These are phyloP conservation scores for Erpetoichthys calabaricus DNA, from an alignment of 2,797 vertebrate genomes.

Conservation along the genomic window DNA sequence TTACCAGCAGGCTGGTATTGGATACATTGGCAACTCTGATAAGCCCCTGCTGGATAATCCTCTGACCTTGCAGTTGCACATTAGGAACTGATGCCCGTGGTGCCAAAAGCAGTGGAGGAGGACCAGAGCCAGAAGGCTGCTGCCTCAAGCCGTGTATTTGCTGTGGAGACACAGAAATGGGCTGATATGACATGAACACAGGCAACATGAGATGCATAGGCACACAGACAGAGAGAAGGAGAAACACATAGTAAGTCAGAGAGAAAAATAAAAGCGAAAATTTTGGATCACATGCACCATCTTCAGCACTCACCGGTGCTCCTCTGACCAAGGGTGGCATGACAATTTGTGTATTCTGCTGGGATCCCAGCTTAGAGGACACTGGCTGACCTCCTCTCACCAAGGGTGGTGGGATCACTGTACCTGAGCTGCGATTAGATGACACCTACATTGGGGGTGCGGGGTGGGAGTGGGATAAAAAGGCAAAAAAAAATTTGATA, in stretches of 20 bases:
- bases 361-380: constrained; percentile 61
- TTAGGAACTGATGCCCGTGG: constrained; percentile 81
- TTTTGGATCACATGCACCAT: too few species aligned
- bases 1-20: constrained; percentile 79
- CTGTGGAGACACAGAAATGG: constrained; percentile 63
- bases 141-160: constrained; percentile 84
- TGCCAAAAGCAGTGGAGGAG: constrained; percentile 79
- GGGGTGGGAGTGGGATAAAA: neutral
- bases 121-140: constrained; percentile 81
- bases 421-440: constrained; percentile 64
- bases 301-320: constrained; percentile 62
- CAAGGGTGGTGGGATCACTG: constrained; percentile 85
- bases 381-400: constrained; percentile 80
- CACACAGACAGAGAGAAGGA: neutral
- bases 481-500: neutral
- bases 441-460: constrained; percentile 46
- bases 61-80: constrained; percentile 89
- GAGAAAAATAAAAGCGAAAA: constrained; percentile 13
- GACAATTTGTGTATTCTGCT: constrained; percentile 70
- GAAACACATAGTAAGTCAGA: neutral
- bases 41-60: constrained; percentile 93
- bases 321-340: constrained; percentile 93
- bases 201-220: neutral
- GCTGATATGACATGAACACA: constrained; percentile 55
- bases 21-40: constrained; percentile 87